Percentiles rank a stretch among this genome's conserved stretches.
Conservation (phyloP, 2,888 invertebrate genomes). For the Drosophila ezoana region DNA sequence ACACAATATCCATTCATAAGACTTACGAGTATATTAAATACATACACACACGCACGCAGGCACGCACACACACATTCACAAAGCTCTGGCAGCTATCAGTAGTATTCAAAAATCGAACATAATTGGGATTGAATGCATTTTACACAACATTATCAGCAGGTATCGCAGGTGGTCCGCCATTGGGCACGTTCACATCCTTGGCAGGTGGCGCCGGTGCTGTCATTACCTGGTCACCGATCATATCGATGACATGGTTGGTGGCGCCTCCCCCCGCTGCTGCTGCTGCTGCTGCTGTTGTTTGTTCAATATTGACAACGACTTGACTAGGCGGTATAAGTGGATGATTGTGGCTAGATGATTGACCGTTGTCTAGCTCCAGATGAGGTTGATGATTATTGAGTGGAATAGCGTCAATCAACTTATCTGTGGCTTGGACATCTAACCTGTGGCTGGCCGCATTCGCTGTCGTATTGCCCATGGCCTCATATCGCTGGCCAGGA, state of each 20-base stretch:
- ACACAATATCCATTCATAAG: slow-evolving; percentile 19
- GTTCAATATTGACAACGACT: slow-evolving; percentile 44
- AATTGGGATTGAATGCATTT: slow-evolving; percentile 14
- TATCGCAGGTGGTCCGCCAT: slow-evolving; percentile 21
- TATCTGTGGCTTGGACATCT: slow-evolving; percentile 82
- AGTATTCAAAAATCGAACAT: slow-evolving; percentile 5
- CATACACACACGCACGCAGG: slow-evolving; percentile 1
- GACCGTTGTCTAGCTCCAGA: slow-evolving; percentile 50
- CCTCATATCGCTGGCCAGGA: slow-evolving; percentile 88
- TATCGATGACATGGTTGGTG: slow-evolving; percentile 43
- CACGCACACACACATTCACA: slow-evolving; percentile 36
- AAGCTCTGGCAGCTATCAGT: slow-evolving; percentile 28
- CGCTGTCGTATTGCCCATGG: slow-evolving; percentile 91
- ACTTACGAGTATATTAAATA: slow-evolving; percentile 50
- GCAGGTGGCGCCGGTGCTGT: slow-evolving; percentile 11
- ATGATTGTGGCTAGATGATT: slow-evolving; percentile 29
- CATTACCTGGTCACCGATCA: slow-evolving; percentile 54
- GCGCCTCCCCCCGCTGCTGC: neutral
- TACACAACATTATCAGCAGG: slow-evolving; percentile 32
- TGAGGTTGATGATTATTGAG: slow-evolving; percentile 65
- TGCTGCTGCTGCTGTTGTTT: neutral
- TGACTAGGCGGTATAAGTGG: slow-evolving; percentile 48
- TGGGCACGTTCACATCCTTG: slow-evolving; percentile 67
- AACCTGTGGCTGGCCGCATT: slow-evolving; percentile 68
- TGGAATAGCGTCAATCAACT: slow-evolving; percentile 81